Evolutionary conservation across 1,140 invertebrate genomes (phyloP).

Genomic region (Caenorhabditis briggsae): DNA sequence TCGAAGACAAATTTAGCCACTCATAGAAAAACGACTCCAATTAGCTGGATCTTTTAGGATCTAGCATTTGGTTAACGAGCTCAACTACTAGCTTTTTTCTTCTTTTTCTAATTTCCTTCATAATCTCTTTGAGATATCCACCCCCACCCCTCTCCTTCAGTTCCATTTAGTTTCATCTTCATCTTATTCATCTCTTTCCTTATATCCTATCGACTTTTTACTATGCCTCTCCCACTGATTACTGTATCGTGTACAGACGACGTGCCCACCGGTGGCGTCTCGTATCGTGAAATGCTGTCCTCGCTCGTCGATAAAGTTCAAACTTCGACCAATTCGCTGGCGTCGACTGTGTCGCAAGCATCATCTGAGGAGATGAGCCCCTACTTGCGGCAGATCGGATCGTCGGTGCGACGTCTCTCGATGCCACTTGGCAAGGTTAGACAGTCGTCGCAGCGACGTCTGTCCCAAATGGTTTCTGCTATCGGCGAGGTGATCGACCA

Average conservation of each 20-base stretch:
- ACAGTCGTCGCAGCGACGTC: slow-evolving; percentile 57
- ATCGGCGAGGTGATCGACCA: slow-evolving; percentile 68
- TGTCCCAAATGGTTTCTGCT: slow-evolving; percentile 64
- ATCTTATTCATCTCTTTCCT: background rate
- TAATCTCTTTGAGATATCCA: no score
- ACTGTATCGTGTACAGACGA: slow-evolving; percentile 17
- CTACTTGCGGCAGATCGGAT: slow-evolving; percentile 33
- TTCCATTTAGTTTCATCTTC: background rate
- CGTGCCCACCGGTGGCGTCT: background rate
- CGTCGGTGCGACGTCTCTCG: slow-evolving; percentile 68
- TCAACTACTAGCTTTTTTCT: background rate
- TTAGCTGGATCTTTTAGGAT: slow-evolving; percentile 7
- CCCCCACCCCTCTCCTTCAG: background rate
- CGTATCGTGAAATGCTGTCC: slow-evolving; percentile 49
- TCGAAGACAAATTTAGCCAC: slow-evolving; percentile 36
- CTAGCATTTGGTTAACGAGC: no score
- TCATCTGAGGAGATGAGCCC: slow-evolving; percentile 53
- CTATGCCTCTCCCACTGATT: slow-evolving; percentile 32
- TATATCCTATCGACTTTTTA: background rate
- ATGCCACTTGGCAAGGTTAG: slow-evolving; percentile 68
- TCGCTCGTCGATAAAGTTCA: slow-evolving; percentile 61
- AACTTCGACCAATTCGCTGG: slow-evolving; percentile 61
- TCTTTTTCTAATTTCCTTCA: background rate
- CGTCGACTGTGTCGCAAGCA: slow-evolving; percentile 53
- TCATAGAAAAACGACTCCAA: slow-evolving; percentile 16